These are phyloP conservation scores for Abrostola triplasia DNA, from an alignment of 2,888 invertebrate genomes.

Conservation along the genomic window DNA sequence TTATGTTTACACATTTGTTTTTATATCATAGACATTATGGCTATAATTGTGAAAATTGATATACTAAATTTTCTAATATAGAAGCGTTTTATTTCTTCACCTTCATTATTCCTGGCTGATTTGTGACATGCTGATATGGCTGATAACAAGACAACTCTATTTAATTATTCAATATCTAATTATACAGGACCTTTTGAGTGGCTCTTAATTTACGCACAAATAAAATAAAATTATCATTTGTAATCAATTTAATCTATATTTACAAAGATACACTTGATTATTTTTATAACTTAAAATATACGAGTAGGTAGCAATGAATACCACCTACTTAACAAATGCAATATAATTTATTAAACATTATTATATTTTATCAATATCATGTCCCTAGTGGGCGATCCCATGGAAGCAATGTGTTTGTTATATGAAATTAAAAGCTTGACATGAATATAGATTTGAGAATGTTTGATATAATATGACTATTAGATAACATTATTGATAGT, in stretches of 20 bases:
- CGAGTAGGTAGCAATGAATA: constrained; percentile 22
- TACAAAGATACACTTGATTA: constrained; percentile 53
- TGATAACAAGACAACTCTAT: too few relatives aligned
- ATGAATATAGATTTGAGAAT: not conserved
- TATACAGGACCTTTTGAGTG: too few relatives aligned
- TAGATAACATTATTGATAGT: not conserved
- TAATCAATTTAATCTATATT: constrained; percentile 53
- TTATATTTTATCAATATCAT: constrained; percentile 4
- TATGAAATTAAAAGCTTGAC: constrained; percentile 26
- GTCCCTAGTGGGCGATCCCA: constrained; percentile 15
- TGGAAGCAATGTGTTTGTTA: constrained; percentile 24
- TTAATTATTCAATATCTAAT: too few relatives aligned
- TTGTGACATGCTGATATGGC: too few relatives aligned
- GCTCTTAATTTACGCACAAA: not conserved
- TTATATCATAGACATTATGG: constrained; percentile 73
- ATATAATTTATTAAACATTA: constrained; percentile 38
- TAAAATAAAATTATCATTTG: constrained; percentile 7
- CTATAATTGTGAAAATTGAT: constrained; percentile 82
- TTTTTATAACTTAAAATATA: constrained; percentile 43
- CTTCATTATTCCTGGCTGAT: constrained; percentile 8
- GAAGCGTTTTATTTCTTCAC: constrained; percentile 69
- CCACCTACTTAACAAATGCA: constrained; percentile 33
- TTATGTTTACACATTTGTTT: constrained; percentile 77
- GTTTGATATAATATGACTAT: not conserved
- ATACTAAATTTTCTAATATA: constrained; percentile 85